Evolutionary conservation across 2,797 vertebrate species (phyloP).

Genomic region (Eidolon dupreanum): DNA sequence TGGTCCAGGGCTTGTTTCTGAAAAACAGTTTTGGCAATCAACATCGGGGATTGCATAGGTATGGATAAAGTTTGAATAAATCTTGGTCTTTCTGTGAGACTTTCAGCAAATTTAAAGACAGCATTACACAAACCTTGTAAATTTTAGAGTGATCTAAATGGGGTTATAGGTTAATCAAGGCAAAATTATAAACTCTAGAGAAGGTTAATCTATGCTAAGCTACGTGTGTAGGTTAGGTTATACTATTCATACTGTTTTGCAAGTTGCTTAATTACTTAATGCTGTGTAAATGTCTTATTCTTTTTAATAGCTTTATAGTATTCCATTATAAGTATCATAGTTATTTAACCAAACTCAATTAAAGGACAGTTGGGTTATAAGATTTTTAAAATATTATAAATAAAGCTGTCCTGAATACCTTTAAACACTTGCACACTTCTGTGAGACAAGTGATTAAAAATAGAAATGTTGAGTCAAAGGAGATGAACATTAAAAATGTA

Average conservation of each 20-base stretch:
- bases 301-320: not conserved
- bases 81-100: not conserved
- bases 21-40: not conserved
- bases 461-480: constrained; percentile 23
- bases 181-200: not conserved
- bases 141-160: not conserved
- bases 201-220: not conserved
- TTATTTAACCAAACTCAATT: constrained; percentile 2
- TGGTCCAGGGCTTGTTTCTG: not conserved
- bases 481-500: not conserved
- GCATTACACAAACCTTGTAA: not conserved
- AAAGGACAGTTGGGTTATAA: not conserved
- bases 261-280: not conserved
- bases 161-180: not conserved
- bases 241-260: not conserved
- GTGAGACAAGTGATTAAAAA: not conserved
- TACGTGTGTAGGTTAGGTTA: not conserved
- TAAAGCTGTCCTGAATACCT: not conserved
- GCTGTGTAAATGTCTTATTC: not conserved
- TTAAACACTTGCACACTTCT: not conserved
- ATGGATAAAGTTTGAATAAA: not conserved
- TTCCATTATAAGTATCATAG: not conserved
- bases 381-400: not conserved
- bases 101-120: not conserved
- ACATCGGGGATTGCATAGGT: not conserved